phyloP scores from a whole-genome alignment of 2,113 vertebrate genomes.

The Camelus bactrianus region DNA sequence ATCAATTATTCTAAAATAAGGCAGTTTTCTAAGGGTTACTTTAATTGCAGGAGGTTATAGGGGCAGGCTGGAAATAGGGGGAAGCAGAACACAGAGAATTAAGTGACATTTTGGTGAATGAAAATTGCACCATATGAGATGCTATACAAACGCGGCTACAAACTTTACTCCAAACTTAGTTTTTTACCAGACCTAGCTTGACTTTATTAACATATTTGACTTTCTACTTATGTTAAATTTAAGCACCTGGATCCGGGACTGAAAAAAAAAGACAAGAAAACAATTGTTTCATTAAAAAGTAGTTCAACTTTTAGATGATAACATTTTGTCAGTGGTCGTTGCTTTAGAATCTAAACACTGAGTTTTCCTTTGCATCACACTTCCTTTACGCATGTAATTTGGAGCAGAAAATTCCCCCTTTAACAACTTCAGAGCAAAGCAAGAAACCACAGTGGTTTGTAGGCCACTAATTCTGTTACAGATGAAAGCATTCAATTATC shows the following conservation, averaged over 20 bases:
- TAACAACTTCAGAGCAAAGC: slow-evolving; percentile 29
- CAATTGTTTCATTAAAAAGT: slow-evolving; percentile 42
- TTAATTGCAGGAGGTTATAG: neutral
- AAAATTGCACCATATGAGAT: neutral
- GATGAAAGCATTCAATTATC: slow-evolving; percentile 71
- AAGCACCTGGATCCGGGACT: neutral
- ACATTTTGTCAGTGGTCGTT: neutral
- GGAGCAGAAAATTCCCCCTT: slow-evolving; percentile 48
- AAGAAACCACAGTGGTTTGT: slow-evolving; percentile 57
- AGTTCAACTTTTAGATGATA: neutral
- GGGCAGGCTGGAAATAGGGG: neutral
- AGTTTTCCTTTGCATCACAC: slow-evolving; percentile 27
- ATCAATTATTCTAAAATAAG: neutral
- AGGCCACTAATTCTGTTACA: slow-evolving; percentile 68
- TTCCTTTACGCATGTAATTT: neutral
- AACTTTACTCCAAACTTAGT: slow-evolving; percentile 25
- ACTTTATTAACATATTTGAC: slow-evolving; percentile 45
- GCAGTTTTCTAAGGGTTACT: slow-evolving; percentile 8
- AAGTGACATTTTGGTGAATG: neutral
- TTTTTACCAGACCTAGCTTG: slow-evolving; percentile 15
- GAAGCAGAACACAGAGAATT: neutral
- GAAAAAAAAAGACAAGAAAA: neutral
- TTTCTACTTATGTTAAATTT: slow-evolving; percentile 21
- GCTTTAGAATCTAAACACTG: slow-evolving; percentile 43
- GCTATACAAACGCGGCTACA: neutral